phyloP scores from a whole-genome alignment of 2,113 vertebrate species.

The Tyrannus savana region DNA sequence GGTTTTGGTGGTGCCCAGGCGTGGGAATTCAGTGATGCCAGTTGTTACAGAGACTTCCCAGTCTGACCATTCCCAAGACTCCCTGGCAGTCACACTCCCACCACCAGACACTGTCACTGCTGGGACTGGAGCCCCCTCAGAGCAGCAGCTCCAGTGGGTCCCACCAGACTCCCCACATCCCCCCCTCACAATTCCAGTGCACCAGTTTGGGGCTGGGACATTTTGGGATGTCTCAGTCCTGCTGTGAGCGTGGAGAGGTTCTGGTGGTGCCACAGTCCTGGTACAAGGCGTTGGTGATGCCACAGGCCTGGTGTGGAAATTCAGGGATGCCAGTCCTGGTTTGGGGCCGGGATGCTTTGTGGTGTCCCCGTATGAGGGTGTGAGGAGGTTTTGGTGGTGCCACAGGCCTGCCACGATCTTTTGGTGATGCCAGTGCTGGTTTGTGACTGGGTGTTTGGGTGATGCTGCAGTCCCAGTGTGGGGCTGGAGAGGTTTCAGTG shows the following conservation, averaged over 20 bases:
- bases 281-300: background rate
- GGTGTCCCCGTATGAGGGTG: background rate
- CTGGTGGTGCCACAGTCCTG: background rate
- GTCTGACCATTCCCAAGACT: background rate
- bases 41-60: background rate
- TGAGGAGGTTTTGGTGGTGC: background rate
- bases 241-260: background rate
- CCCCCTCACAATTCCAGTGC: background rate
- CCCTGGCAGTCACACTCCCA: no score
- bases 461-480: no score
- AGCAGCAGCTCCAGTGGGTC: background rate
- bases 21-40: rapidly evolving
- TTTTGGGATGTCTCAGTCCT: background rate
- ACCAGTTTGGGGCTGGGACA: background rate
- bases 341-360: background rate
- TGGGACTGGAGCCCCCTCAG: background rate
- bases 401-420: rapidly evolving
- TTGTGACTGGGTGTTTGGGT: background rate
- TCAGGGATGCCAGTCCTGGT: background rate
- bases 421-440: background rate
- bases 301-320: background rate
- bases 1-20: background rate
- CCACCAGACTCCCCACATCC: background rate
- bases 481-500: background rate
- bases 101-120: background rate